Conservation (phyloP, 2,113 vertebrate species). For the Tricholaema leucomelas region DNA sequence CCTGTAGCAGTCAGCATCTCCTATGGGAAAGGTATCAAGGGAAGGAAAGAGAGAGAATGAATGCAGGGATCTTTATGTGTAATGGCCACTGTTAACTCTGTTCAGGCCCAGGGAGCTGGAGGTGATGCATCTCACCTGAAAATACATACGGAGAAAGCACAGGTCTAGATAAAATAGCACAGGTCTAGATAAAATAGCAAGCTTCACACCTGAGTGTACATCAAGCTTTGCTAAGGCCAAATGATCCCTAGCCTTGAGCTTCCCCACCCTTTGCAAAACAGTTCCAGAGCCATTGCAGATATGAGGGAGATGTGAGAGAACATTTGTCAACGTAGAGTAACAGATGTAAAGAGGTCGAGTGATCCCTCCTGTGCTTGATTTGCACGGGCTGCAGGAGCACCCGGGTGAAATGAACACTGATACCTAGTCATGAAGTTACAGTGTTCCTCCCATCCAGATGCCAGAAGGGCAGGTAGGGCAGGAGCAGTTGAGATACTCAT, state of each 20-base stretch:
- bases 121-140: background rate
- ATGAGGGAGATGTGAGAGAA: background rate
- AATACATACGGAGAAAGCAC: background rate
- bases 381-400: background rate
- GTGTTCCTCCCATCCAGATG: background rate
- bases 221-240: background rate
- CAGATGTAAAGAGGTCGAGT: background rate
- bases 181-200: background rate
- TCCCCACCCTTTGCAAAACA: background rate
- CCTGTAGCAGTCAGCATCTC: background rate
- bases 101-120: background rate
- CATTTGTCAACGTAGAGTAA: background rate
- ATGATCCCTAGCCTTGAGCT: background rate
- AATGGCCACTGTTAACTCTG: background rate
- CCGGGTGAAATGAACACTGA: background rate
- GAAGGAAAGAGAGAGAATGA: background rate
- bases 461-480: background rate
- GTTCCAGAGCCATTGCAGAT: rapidly evolving
- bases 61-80: background rate
- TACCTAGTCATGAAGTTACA: background rate
- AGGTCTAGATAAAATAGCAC: background rate
- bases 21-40: background rate
- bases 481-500: background rate
- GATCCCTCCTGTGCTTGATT: background rate
- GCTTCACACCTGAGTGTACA: background rate